Conservation (phyloP, 2,888 invertebrate genomes). For the Orgyia antiqua region DNA sequence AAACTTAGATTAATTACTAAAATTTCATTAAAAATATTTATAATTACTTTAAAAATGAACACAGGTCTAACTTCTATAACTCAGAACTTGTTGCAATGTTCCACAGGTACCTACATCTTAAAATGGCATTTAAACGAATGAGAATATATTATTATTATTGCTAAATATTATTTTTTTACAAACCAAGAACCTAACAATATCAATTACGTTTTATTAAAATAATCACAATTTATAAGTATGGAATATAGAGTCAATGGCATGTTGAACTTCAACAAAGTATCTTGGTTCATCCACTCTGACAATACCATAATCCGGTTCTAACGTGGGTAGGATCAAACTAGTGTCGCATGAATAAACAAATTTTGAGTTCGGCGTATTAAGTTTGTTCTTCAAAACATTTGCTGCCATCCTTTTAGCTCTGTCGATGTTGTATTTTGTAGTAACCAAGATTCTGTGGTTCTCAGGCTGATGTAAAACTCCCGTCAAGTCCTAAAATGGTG, state of each 20-base stretch:
- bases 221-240: conserved; percentile 51
- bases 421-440: conserved; percentile 54
- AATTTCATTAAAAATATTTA: no score
- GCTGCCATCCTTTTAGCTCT: conserved; percentile 53
- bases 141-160: no score
- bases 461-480: conserved; percentile 51
- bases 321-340: conserved; percentile 38
- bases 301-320: conserved; percentile 68
- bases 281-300: conserved; percentile 49
- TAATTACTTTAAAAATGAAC: no score
- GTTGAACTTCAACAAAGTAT: conserved; percentile 62
- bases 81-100: no score
- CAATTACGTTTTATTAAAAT: conserved; percentile 5
- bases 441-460: conserved; percentile 53
- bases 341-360: conserved; percentile 35
- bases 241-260: conserved; percentile 63
- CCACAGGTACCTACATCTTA: no score
- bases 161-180: no score
- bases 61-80: no score
- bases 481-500: conserved; percentile 57
- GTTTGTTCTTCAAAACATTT: conserved; percentile 41
- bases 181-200: no score
- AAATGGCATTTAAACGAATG: no score
- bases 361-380: conserved; percentile 38
- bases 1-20: no score